Percentiles rank a stretch among this genome's conserved stretches.
Conservation (phyloP, 2,113 vertebrate genomes). For the Oreochromis aureus region DNA sequence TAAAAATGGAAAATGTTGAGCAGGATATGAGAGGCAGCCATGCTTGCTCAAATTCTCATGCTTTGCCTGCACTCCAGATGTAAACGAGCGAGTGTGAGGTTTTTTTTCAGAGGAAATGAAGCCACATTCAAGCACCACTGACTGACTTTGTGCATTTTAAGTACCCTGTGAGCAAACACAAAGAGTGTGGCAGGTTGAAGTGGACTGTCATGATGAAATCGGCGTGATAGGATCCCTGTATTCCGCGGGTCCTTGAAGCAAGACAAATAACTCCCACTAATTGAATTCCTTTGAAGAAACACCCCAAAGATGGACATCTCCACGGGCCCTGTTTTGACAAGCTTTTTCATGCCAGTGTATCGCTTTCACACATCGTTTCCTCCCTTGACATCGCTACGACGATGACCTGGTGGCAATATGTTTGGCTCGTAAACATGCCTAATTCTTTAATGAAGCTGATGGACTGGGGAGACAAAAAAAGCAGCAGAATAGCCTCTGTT, state of each 20-base stretch:
- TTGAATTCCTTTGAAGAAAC: conserved; percentile 38
- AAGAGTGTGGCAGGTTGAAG: conserved; percentile 19
- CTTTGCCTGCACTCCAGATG: conserved; percentile 16
- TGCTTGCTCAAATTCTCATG: neutral
- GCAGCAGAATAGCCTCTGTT: neutral
- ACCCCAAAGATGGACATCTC: conserved; percentile 17
- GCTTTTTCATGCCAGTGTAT: conserved; percentile 13
- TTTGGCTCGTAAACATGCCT: neutral
- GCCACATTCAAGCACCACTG: neutral
- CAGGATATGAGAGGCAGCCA: conserved; percentile 13
- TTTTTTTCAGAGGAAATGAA: conserved; percentile 22
- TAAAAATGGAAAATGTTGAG: conserved; percentile 38
- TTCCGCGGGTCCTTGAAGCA: neutral
- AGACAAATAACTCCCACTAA: conserved; percentile 42
- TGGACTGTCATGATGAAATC: neutral
- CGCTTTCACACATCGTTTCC: conserved; percentile 25
- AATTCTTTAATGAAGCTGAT: neutral
- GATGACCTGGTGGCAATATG: neutral
- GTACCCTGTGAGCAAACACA: neutral
- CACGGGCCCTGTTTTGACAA: neutral
- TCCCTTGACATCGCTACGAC: neutral
- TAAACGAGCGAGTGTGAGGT: conserved; percentile 9
- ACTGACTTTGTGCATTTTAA: neutral
- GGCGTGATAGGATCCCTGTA: conserved; percentile 5
- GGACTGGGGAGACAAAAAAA: neutral